Conservation (phyloP, 2,113 vertebrate species). For the Trogon surrucura region DNA sequence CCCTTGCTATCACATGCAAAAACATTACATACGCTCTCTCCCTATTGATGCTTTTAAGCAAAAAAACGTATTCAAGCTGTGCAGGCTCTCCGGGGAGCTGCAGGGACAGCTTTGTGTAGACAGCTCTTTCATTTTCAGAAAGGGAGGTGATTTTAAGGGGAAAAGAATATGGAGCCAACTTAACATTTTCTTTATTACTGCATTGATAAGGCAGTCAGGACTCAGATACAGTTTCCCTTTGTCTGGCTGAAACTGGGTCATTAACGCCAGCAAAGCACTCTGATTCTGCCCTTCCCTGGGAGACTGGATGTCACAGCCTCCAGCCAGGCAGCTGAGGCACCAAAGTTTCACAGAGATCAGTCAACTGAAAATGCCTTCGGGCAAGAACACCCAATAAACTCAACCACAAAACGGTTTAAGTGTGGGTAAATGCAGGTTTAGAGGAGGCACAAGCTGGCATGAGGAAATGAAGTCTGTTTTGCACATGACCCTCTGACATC, state of each 20-base stretch:
- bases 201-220: background rate
- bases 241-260: slow-evolving; percentile 1
- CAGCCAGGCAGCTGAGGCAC: background rate
- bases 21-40: background rate
- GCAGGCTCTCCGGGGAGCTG: background rate
- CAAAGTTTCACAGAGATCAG: background rate
- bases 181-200: background rate
- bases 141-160: background rate
- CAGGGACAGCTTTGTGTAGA: background rate
- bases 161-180: background rate
- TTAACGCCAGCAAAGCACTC: accelerated
- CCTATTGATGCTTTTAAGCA: background rate
- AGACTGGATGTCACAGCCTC: background rate
- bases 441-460: background rate
- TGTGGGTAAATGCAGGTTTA: background rate
- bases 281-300: background rate
- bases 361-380: background rate
- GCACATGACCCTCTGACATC: background rate
- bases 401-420: background rate
- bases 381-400: slow-evolving; percentile 8
- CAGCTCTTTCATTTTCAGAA: background rate
- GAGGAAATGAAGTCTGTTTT: background rate
- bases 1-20: background rate
- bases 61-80: background rate
- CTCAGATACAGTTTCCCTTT: background rate